phyloP scores from a whole-genome alignment of 2,113 vertebrate genomes.

The Percopsis transmontana region DNA sequence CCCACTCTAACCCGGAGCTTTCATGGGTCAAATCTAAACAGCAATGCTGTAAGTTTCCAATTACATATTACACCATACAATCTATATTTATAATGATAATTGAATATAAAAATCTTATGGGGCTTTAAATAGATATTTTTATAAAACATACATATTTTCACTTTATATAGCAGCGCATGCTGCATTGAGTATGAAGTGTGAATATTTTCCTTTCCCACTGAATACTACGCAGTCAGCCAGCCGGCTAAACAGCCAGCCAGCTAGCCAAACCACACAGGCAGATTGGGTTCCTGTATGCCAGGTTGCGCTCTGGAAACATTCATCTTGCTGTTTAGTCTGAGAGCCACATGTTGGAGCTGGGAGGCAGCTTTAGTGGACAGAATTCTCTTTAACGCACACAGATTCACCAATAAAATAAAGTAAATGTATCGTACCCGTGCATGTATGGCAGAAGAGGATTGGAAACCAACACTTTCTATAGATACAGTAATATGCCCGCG shows the following conservation, averaged over 20 bases:
- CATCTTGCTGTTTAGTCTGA: conserved; percentile 72
- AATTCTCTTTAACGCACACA: conserved; percentile 35
- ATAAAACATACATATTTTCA: too few species aligned
- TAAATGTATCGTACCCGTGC: too few species aligned
- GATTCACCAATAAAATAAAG: conserved; percentile 10
- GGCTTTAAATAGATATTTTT: too few species aligned
- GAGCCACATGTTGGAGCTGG: conserved; percentile 54
- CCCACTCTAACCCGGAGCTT: too few species aligned
- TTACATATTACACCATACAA: too few species aligned
- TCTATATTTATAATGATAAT: too few species aligned
- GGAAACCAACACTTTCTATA: too few species aligned
- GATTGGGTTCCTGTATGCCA: conserved; percentile 48
- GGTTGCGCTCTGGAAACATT: conserved; percentile 64
- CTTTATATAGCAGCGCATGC: background rate
- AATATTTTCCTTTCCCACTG: conserved; percentile 12
- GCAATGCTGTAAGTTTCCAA: too few species aligned
- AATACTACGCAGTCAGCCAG: conserved; percentile 21
- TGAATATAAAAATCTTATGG: too few species aligned
- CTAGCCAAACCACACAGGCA: conserved; percentile 26
- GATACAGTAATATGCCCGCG: background rate
- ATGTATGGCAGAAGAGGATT: too few species aligned
- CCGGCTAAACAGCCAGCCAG: background rate
- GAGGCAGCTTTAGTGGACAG: conserved; percentile 26
- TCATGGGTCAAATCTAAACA: too few species aligned
- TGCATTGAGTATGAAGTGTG: background rate